Conservation (phyloP, 2,888 invertebrate genomes). For the Xestobium rufovillosum region DNA sequence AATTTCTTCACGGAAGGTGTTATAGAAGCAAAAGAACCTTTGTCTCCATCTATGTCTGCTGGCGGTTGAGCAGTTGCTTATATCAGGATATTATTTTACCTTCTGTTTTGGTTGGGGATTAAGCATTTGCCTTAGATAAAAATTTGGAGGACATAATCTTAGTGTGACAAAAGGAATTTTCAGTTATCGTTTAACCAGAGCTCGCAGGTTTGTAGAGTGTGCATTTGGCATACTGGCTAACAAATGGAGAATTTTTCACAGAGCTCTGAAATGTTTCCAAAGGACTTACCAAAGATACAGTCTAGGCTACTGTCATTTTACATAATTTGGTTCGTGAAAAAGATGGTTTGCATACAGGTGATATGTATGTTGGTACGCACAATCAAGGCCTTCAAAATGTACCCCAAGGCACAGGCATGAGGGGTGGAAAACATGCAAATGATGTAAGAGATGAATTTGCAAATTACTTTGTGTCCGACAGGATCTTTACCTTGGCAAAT, state of each 20-base stretch:
- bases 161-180: constrained; percentile 15
- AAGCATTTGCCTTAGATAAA: constrained; percentile 14
- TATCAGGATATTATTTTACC: constrained; percentile 19
- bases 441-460: constrained; percentile 5
- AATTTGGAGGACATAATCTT: constrained; percentile 22
- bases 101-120: constrained; percentile 24
- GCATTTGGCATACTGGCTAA: too few species aligned
- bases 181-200: too few species aligned
- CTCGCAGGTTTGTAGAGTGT: too few species aligned
- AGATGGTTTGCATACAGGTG: constrained; percentile 1
- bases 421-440: constrained; percentile 13
- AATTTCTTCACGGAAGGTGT: too few species aligned
- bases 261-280: constrained; percentile 17
- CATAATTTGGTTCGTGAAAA: too few species aligned
- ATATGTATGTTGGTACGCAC: constrained; percentile 2
- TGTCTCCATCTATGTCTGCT: too few species aligned
- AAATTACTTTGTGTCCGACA: constrained; percentile 6
- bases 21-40: too few species aligned
- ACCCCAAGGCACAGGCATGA: constrained; percentile 2
- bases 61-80: too few species aligned
- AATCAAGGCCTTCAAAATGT: constrained; percentile 4
- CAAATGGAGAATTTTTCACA: too few species aligned
- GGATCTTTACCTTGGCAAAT: constrained; percentile 6
- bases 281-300: constrained; percentile 9
- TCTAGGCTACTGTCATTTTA: constrained; percentile 10